Evolutionary conservation across 2,797 vertebrate species (phyloP).

Genomic region (Rhinatrema bivittatum): DNA sequence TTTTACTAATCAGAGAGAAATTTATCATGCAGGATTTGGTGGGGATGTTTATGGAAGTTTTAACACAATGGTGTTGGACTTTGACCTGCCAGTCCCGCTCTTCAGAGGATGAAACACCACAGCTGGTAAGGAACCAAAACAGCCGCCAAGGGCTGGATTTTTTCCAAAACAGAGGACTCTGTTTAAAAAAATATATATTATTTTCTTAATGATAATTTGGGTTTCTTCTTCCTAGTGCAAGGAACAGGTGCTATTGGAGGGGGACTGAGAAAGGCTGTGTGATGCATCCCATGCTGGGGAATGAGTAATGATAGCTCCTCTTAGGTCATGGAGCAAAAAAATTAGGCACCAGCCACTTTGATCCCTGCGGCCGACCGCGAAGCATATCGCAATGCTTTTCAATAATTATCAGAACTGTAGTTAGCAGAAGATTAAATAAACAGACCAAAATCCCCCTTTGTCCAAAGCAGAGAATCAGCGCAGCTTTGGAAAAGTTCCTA

Average conservation of each 20-base stretch:
- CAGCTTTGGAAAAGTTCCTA: too few species aligned
- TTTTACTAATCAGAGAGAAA: constrained; percentile 67
- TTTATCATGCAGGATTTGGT: constrained; percentile 53
- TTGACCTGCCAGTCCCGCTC: constrained; percentile 35
- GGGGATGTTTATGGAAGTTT: constrained; percentile 40
- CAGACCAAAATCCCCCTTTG: too few species aligned
- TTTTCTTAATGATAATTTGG: background rate
- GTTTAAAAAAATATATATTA: constrained; percentile 6
- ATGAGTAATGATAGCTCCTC: background rate
- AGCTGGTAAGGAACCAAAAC: constrained; percentile 39
- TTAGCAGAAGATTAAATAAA: too few species aligned
- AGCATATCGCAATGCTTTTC: too few species aligned
- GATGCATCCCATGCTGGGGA: background rate
- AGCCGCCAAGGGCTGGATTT: constrained; percentile 15
- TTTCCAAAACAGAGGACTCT: constrained; percentile 19
- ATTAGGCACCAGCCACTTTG: too few species aligned
- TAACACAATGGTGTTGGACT: constrained; percentile 36
- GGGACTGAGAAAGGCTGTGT: background rate
- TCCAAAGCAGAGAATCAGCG: too few species aligned
- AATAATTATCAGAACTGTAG: too few species aligned
- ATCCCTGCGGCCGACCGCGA: too few species aligned
- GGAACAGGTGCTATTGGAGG: constrained; percentile 3
- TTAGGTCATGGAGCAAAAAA: too few species aligned
- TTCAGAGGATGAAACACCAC: constrained; percentile 38
- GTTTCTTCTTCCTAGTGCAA: constrained; percentile 2